Percentiles rank a stretch among this genome's conserved stretches.
Conservation (phyloP, 92 coral and sea anemone genomes). For the Chrysogorgia sp. region DNA sequence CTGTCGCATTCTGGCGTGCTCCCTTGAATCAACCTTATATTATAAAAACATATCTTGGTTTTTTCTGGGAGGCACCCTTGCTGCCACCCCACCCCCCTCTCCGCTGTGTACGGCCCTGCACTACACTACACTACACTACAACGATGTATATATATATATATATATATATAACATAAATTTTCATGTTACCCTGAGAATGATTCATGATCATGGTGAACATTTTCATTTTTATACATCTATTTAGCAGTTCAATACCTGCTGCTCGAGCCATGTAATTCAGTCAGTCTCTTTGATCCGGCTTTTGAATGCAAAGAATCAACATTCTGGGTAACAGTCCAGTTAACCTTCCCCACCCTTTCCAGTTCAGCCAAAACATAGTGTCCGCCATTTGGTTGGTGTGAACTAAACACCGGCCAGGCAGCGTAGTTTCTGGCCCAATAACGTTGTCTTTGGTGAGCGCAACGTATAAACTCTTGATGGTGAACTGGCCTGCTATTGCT, state of each 20-base stretch:
- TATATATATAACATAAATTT: too few species aligned
- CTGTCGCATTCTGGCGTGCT: too few species aligned
- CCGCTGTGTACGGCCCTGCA: background rate
- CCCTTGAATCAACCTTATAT: too few species aligned
- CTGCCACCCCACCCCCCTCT: too few species aligned
- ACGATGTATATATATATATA: too few species aligned
- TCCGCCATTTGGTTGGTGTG: slow-evolving; percentile 73
- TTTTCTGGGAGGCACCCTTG: too few species aligned
- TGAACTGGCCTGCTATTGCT: slow-evolving; percentile 81
- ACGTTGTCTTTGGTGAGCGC: slow-evolving; percentile 67
- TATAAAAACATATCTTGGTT: too few species aligned
- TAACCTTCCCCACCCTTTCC: slow-evolving; percentile 73
- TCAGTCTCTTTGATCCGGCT: slow-evolving; percentile 80
- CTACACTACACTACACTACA: too few species aligned
- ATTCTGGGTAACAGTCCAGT: slow-evolving; percentile 93
- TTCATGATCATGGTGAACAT: background rate
- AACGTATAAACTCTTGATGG: slow-evolving; percentile 75
- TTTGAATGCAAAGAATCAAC: slow-evolving; percentile 91
- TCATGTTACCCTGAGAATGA: background rate
- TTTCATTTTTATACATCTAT: too few species aligned
- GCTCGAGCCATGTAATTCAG: slow-evolving; percentile 90
- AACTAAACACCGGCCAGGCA: slow-evolving; percentile 86
- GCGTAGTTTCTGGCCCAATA: slow-evolving; percentile 97
- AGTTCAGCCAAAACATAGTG: slow-evolving; percentile 77
- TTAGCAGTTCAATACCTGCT: slow-evolving; percentile 65